Conservation (phyloP, 2,797 vertebrate genomes). For the Chaenodraco wilsoni region DNA sequence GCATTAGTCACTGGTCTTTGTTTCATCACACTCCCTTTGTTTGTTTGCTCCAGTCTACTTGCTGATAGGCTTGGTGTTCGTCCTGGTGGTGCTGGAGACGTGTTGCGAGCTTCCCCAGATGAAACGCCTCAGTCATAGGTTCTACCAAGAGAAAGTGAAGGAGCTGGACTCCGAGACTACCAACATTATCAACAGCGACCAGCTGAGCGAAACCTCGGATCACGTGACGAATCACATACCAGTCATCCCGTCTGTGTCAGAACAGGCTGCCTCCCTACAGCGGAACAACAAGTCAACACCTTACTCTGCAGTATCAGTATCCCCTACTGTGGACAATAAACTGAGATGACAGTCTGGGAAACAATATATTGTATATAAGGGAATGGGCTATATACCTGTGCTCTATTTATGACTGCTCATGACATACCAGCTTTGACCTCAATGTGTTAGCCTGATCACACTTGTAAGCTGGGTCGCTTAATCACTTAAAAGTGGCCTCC, state of each 20-base stretch:
- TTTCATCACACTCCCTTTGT: conserved; percentile 18
- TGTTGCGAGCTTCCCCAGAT: conserved; percentile 94
- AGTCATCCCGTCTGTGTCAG: conserved; percentile 76
- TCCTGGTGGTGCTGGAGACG: conserved; percentile 95
- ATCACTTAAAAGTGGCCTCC: conserved; percentile 25
- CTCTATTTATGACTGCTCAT: neutral
- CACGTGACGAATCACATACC: conserved; percentile 28
- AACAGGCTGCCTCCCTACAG: conserved; percentile 68
- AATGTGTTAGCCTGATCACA: neutral
- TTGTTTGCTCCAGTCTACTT: conserved; percentile 86
- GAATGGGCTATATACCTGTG: conserved; percentile 18
- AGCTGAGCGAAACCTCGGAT: conserved; percentile 19
- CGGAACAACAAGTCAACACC: conserved; percentile 24
- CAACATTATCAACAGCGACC: conserved; percentile 66
- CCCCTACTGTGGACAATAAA: conserved; percentile 24
- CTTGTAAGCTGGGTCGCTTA: neutral
- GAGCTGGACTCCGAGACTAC: conserved; percentile 85
- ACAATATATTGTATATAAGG: conserved; percentile 10
- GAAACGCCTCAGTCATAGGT: conserved; percentile 89
- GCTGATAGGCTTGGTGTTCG: conserved; percentile 90
- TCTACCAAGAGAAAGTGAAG: conserved; percentile 87
- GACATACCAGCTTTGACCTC: conserved; percentile 1
- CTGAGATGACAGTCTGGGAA: conserved; percentile 45
- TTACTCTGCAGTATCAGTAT: conserved; percentile 35
- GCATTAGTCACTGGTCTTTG: conserved; percentile 30